These are phyloP conservation scores for Ceyx melanurus DNA, from an alignment of 2,113 vertebrate genomes.

Conservation along the genomic window DNA sequence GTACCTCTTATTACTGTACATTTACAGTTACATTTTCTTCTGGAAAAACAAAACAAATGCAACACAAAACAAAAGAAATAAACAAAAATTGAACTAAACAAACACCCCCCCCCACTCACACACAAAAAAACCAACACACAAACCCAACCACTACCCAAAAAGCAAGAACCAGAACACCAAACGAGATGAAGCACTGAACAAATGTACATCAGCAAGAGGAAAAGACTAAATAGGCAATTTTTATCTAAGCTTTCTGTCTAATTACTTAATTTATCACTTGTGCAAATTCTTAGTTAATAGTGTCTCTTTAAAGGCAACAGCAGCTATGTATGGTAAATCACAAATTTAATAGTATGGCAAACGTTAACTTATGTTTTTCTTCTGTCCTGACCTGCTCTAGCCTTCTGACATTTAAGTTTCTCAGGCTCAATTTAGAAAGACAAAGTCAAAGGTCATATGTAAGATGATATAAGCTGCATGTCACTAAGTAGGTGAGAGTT, in stretches of 20 bases:
- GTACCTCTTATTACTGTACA: not conserved
- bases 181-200: not conserved
- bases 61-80: not conserved
- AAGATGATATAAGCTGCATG: not conserved
- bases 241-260: not conserved
- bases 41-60: not conserved
- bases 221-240: not conserved
- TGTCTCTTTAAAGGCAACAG: not conserved
- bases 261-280: not conserved
- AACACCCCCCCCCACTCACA: no score
- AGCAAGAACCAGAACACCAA: not conserved
- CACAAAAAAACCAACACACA: no score
- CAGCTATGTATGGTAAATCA: not conserved
- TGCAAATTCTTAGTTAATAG: not conserved
- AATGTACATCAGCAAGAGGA: not conserved
- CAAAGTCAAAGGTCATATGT: not conserved
- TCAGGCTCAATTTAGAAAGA: conserved; percentile 2
- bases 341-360: not conserved
- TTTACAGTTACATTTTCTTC: not conserved
- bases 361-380: not conserved
- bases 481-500: not conserved
- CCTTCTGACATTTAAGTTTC: conserved; percentile 7
- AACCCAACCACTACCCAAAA: no score
- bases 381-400: not conserved
- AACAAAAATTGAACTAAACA: no score